Evolutionary conservation across 2,113 vertebrate species (phyloP), one percentile per base, ranked within the genome.

Genomic region (Xiphophorus maculatus): DNA sequence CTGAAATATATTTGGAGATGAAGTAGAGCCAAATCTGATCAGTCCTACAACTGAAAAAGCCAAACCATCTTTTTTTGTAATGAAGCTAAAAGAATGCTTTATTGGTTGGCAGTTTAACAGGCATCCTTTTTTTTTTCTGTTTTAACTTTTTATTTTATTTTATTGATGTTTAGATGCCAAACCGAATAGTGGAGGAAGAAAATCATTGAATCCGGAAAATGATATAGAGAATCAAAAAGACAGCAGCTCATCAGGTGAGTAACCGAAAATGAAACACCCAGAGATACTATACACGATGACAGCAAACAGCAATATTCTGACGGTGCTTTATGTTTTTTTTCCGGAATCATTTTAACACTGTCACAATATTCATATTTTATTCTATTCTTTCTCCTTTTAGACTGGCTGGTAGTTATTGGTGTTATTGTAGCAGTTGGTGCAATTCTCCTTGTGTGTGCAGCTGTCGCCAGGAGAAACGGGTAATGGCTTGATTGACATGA

Each of bases 371-470:
- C 58, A 29, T 63, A 63, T 69, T 3, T 65, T 66, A 1, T 19
- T 10, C 5, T 76, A 74, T 6, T 78, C 17, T 83, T 70, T 85
- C 35, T 83, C 35, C 66, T 44, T 83, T 4, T 75, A 95, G 94
- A 92, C 78, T 95, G 90, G 94, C 71, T 93, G 75, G 70, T 95
- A 11, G 88, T 95, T 68, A 0, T 93, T 5, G 1, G 25, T 8
- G 88, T 90, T 51, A 66, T 94, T 22, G 51, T 88, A 42, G 81
- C 87, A 22, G 80, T 95, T 15, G 62, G 48, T 60, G 71, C 66
- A 29, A 86, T 94, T 75, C 35, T 95, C 22, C 44, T 94, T 4
- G 33, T 90, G 11, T 93, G 89, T 66, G 81, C 25, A 28, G 80
- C 30, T 32, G 73, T 93, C 17, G 88, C 73, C 35, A 93, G 83